Base-by-base conservation (phyloP, 1,140 invertebrate species). In the Watersipora subatra region DNA sequence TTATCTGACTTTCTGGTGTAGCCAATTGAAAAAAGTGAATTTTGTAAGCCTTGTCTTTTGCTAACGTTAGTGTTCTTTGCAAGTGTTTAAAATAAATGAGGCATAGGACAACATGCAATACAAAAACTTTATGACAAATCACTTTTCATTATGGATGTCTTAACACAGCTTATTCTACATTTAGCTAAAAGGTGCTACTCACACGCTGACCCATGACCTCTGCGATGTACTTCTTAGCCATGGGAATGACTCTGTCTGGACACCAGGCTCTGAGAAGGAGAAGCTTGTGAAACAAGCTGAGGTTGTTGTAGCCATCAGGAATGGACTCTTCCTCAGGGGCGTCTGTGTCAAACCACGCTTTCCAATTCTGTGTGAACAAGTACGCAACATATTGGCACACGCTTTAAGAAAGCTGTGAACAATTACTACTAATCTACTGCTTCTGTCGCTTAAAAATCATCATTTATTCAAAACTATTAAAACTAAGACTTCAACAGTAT, bases 251-350 rank as follows among this genome's bases (percentile, higher is more conserved):
- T 70, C 93, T 82, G 76, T 97, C 93, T 0, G 93, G 93, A 80
- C 91, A 94, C 92, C 93, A 97, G 0, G 90, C 91, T 65, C 94
- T 83, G 67, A 97, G 89, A 0, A 97, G 81, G n/a, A 97, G 77
- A 17, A 97, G 81, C 76, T 59, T 59, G 58, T 59, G 58, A 22
- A 59, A 12, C 61, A 46, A 17, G 22, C 58, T 59, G 58, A 59
- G 22, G 22, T 59, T 59, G 58, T 28, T 86, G 75, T 93, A 96
- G 0, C 90, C 90, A 78, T 92, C 92, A 0, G 94, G 93, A 63
- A 96, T 86, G 59, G 87, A 85, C 71, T 88, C 89, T 74, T 91
- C 88, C 79, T 97, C 93, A 0, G 93, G 93, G 71, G 87, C 89
- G 70, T 93, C 91, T 73, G 89, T 90, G 76, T 97, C 93, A 75